Evolutionary conservation across 1,140 invertebrate species (phyloP).

Genomic region (Pseudomyrmex dendroicus): DNA sequence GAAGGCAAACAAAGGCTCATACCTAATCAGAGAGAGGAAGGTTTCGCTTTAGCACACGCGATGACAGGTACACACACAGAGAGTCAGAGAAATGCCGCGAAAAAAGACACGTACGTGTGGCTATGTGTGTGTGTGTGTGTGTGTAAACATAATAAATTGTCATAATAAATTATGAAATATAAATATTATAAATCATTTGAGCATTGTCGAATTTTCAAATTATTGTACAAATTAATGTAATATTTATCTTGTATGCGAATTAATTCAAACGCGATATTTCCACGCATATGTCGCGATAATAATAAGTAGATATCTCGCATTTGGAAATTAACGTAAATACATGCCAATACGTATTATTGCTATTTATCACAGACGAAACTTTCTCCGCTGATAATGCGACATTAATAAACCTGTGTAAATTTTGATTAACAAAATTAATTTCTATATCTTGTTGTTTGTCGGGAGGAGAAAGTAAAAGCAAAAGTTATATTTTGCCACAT

Average conservation of each 20-base stretch:
- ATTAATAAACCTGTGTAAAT: not conserved
- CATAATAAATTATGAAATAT: too few species aligned
- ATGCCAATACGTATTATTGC: not conserved
- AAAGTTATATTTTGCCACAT: not conserved
- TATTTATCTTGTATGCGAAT: too few species aligned
- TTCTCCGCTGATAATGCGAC: not conserved
- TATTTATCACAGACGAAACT: not conserved
- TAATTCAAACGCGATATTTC: too few species aligned
- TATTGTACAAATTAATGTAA: too few species aligned
- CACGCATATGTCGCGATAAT: not conserved
- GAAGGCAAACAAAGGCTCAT: not conserved
- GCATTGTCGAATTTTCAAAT: too few species aligned
- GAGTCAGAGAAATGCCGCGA: not conserved
- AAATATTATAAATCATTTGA: too few species aligned
- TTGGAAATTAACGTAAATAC: too few species aligned
- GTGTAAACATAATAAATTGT: not conserved
- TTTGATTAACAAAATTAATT: slow-evolving; percentile 9
- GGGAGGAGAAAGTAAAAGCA: not conserved
- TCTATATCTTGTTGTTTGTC: not conserved
- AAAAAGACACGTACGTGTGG: too few species aligned
- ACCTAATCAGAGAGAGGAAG: not conserved
- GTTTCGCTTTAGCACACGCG: not conserved
- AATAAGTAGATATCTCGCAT: not conserved
- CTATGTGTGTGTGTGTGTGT: too few species aligned
- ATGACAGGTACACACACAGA: not conserved